These are phyloP conservation scores for Abrostola triplasia DNA, from an alignment of 2,888 invertebrate genomes.

Conservation along the genomic window DNA sequence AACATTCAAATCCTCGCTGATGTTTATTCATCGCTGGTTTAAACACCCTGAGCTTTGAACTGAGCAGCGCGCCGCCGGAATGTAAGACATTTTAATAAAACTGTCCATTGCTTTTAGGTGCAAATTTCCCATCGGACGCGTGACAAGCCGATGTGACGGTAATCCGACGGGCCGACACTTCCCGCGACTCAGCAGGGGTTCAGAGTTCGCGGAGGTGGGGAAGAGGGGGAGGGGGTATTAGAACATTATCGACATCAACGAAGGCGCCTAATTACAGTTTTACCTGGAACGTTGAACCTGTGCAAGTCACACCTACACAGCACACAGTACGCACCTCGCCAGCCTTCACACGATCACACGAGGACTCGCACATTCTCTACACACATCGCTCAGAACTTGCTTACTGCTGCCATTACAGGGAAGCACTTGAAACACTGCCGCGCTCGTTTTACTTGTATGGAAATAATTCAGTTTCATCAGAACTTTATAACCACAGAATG, in stretches of 20 bases:
- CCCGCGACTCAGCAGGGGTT: neutral
- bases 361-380: no score
- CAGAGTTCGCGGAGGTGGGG: neutral
- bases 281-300: neutral
- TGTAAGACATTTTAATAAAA: constrained; percentile 25
- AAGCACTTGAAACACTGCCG: no score
- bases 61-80: constrained; percentile 1
- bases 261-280: neutral
- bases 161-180: constrained; percentile 21
- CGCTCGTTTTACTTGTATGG: no score
- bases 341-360: no score
- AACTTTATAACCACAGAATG: no score
- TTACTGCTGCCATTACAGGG: no score
- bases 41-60: neutral
- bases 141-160: constrained; percentile 12
- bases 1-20: constrained; percentile 1
- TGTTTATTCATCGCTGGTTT: neutral
- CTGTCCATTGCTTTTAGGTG: constrained; percentile 33
- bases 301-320: neutral
- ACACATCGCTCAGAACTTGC: no score
- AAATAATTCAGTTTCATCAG: no score
- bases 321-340: no score
- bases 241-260: neutral
- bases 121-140: constrained; percentile 14
- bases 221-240: neutral